A percentile compares a stretch with the other conserved stretches of the same genome.
These are phyloP conservation scores for Cheirogaleus medius DNA, from an alignment of 2,113 vertebrate species.

Conservation along the genomic window DNA sequence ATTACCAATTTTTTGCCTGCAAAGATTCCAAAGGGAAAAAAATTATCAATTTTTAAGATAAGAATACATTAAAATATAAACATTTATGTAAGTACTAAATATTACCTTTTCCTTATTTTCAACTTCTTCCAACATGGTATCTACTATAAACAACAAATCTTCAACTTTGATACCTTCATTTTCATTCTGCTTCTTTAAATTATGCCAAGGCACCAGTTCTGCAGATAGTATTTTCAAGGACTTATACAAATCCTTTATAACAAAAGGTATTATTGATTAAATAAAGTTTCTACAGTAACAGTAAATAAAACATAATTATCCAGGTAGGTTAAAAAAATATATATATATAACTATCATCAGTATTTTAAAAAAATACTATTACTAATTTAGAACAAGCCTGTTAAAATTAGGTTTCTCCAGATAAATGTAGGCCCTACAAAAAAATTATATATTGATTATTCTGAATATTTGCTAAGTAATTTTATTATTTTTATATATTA, in stretches of 20 bases:
- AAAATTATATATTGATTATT: neutral
- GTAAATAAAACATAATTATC: neutral
- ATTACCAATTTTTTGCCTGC: neutral
- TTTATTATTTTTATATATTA: neutral
- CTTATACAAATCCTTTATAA: slow-evolving; percentile 85
- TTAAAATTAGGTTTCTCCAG: slow-evolving; percentile 16
- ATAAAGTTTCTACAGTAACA: neutral
- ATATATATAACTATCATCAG: neutral
- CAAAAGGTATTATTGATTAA: slow-evolving; percentile 4
- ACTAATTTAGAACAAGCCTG: slow-evolving; percentile 7
- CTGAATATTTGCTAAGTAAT: slow-evolving; percentile 24
- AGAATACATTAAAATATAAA: slow-evolving; percentile 41
- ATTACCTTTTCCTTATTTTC: slow-evolving; percentile 85
- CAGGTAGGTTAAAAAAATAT: neutral
- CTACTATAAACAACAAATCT: slow-evolving; percentile 89
- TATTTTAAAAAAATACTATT: neutral
- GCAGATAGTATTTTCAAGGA: slow-evolving; percentile 84
- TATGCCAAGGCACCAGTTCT: slow-evolving; percentile 87
- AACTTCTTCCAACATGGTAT: slow-evolving; percentile 89
- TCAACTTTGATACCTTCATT: slow-evolving; percentile 85
- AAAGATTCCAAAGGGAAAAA: neutral
- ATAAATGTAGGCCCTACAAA: neutral
- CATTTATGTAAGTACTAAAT: neutral
- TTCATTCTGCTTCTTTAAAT: slow-evolving; percentile 45
- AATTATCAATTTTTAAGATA: slow-evolving; percentile 25